Base-by-base conservation (phyloP, 2,888 invertebrate genomes). In the Altica lythri region DNA sequence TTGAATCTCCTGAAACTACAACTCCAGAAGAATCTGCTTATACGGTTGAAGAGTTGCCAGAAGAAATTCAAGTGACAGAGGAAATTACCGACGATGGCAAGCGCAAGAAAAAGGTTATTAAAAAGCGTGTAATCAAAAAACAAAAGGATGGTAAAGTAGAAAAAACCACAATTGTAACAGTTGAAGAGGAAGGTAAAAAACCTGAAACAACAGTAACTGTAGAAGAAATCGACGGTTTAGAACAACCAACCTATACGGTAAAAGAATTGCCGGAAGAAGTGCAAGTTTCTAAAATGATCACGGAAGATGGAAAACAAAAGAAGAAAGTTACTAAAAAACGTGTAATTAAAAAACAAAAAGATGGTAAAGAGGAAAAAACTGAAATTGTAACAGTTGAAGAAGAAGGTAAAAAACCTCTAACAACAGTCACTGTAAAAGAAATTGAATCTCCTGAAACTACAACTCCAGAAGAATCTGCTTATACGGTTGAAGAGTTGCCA, bases 141-240 rank as follows among this genome's bases (percentile, higher is more conserved):
- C 64, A 59, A 45, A 67, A 65, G 29, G 71, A 68, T 6, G 67
- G 53, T 22, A 68, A 66, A 53, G 44, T 63, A 38, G 67, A 70
- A 60, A 55, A 48, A 30, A 65, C 67, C 1, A 63, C 70, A 59
- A 70, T 73, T 45, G 62, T 67, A 13, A 64, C 72, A 1, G 59
- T 69, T 1, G 67, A 73, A 62, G 67, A 72, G 55, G 70, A 68
- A 52, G 71, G 77, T 38, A 75, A 79, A 56, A 46, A 65, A 69
- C 65, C 68, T 53, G 78, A 79, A 61, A 71, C 77, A 4, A 79
- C 80, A 1, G 78, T 78, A 64, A 77, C 77, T 9, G 72, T 76
- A 1, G 79, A 80, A 3, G 69, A n/a, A n/a, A n/a, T n/a, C n/a
- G n/a, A n/a, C n/a, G n/a, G n/a, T n/a, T n/a, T n/a, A n/a, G n/a